Evolutionary conservation across 2,113 vertebrate genomes (phyloP).

Genomic region (Sclerurus mexicanus): DNA sequence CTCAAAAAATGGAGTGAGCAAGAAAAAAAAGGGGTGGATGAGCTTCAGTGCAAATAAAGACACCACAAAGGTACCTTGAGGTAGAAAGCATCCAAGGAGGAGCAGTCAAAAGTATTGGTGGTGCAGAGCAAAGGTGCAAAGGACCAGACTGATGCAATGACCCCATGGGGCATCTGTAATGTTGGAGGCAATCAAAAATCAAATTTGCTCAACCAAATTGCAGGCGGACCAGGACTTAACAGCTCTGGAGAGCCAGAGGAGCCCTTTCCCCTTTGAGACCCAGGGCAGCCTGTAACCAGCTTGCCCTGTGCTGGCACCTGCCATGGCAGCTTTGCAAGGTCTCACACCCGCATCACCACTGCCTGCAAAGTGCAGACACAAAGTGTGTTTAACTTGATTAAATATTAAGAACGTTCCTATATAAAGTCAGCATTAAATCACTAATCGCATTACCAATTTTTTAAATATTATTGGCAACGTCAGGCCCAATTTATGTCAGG

Average conservation of each 20-base stretch:
- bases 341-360: neutral
- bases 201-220: neutral
- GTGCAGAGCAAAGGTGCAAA: neutral
- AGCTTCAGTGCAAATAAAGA: neutral
- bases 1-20: neutral
- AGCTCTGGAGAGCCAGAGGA: neutral
- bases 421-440: constrained; percentile 30
- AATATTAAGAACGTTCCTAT: neutral
- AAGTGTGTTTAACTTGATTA: constrained; percentile 28
- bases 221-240: neutral
- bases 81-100: neutral
- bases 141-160: neutral
- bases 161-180: neutral
- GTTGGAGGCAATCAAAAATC: neutral
- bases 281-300: neutral
- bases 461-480: neutral
- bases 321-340: neutral
- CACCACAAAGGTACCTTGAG: rapidly evolving
- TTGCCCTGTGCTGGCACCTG: rapidly evolving
- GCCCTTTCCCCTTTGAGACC: neutral
- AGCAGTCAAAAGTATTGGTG: rapidly evolving
- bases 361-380: neutral
- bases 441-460: neutral
- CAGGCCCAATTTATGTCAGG: neutral
- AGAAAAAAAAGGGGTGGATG: neutral